Conservation (phyloP, 2,113 vertebrate species). For the Halichoerus grypus region DNA sequence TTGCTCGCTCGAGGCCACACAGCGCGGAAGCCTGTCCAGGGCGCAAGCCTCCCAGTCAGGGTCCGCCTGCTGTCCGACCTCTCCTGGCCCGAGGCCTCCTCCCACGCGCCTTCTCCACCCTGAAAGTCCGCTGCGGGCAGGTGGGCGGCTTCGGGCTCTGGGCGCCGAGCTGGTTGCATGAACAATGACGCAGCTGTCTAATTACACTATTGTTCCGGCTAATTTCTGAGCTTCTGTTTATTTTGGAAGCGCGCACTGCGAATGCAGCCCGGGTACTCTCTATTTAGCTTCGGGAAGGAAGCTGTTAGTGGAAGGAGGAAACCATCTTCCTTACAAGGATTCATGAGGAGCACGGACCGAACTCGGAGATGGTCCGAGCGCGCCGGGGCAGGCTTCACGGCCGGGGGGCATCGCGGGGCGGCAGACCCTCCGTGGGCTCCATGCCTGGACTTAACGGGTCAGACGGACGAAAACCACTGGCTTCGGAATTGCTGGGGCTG, state of each 20-base stretch:
- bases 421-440: no score
- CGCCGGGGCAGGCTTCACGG: fast-evolving
- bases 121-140: fast-evolving
- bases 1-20: fast-evolving
- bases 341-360: neutral
- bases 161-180: neutral
- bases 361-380: fast-evolving
- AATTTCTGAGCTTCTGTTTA: neutral
- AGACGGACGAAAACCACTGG: fast-evolving
- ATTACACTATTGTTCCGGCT: neutral
- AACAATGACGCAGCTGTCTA: neutral
- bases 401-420: fast-evolving
- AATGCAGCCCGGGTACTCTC: neutral
- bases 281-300: constrained; percentile 52
- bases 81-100: neutral
- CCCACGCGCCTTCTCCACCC: fast-evolving
- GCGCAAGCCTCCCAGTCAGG: fast-evolving
- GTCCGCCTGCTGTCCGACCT: fast-evolving
- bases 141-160: no score
- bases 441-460: fast-evolving
- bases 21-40: neutral
- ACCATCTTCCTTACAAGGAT: neutral
- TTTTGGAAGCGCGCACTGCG: constrained; percentile 27
- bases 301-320: neutral
- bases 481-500: no score